Evolutionary conservation across 2,888 invertebrate genomes (phyloP), one percentile per base, ranked within the genome.

Genomic region (Andricus curvator): DNA sequence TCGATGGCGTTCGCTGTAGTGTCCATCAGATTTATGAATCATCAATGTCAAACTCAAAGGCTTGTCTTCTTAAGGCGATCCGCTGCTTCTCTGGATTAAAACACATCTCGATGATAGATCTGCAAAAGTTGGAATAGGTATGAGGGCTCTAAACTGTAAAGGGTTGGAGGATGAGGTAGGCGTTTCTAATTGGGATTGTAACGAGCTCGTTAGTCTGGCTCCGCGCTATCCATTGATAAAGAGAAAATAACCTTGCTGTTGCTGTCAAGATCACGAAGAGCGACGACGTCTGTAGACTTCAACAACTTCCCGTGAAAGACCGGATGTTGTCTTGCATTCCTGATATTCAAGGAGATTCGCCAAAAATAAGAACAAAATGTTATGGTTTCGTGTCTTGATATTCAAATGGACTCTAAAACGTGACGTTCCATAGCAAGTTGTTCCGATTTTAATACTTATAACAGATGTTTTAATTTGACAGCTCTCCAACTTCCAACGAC

Each of bases 131-230:
- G 65, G 8, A 13, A 64, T 64, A 64, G 17, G 29, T 29, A 65
- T 15, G 17, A 37, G 37, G 37, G 37, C 37, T 65, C 25, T 65
- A 25, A 29, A 65, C 29, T 25, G 8, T 37, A 33, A 66, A 62
- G 44, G 22, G 60, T 51, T 77, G 70, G 64, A 79, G 79, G 70
- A 83, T 65, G 62, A 78, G 79, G 37, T 33, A 66, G 37, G 11
- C 41, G 64, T 81, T 84, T 84, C 82, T 84, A 85, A 85, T 85
- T 84, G 83, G 80, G 62, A 80, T 77, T 37, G 78, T 83, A 86
- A 85, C 83, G 83, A 86, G 84, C 85, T 85, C 84, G 84, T 86
- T 86, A 85, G 84, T 81, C 76, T 76, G 77, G 48, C 66, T 81
- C 76, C 66, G 62, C 74, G 77, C 81, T 83, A 79, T 80, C 74